Percentiles rank a stretch among this genome's conserved stretches.
These are phyloP conservation scores for Spongilla lacustris DNA, from an alignment of 37 sponge, comb jelly and placozoan species.

Conservation along the genomic window DNA sequence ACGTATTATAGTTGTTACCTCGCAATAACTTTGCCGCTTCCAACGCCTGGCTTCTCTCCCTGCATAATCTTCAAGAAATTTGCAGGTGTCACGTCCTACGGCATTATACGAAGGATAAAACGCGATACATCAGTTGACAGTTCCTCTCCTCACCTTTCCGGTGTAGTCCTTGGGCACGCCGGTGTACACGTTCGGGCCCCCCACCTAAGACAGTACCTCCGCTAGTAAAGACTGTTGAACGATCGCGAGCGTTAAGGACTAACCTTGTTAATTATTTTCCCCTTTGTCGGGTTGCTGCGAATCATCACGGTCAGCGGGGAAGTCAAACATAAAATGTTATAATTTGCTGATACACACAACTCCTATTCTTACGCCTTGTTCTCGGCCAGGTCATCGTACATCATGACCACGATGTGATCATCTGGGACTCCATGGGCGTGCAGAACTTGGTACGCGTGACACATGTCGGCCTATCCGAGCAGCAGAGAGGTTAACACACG, in stretches of 20 bases:
- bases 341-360: no score
- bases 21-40: constrained; percentile 67
- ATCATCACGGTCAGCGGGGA: neutral
- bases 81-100: constrained; percentile 64
- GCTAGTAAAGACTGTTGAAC: neutral
- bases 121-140: no score
- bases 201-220: constrained; percentile 1
- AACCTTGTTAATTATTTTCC: constrained; percentile 68
- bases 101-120: neutral
- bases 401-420: constrained; percentile 74
- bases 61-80: constrained; percentile 72
- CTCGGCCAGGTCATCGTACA: constrained; percentile 85
- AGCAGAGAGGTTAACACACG: constrained; percentile 5
- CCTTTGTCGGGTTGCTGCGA: constrained; percentile 52
- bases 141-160: constrained; percentile 18
- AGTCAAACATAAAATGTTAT: no score
- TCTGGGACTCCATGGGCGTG: constrained; percentile 62
- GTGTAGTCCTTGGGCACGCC: constrained; percentile 80
- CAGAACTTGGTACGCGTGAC: constrained; percentile 83
- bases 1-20: constrained; percentile 25
- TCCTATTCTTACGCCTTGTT: constrained; percentile 55
- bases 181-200: constrained; percentile 71
- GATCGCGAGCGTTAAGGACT: neutral
- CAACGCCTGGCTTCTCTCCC: constrained; percentile 58
- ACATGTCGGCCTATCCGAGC: constrained; percentile 76